phyloP scores from a whole-genome alignment of 2,113 vertebrate genomes.

The Poeciliopsis occidentalis region DNA sequence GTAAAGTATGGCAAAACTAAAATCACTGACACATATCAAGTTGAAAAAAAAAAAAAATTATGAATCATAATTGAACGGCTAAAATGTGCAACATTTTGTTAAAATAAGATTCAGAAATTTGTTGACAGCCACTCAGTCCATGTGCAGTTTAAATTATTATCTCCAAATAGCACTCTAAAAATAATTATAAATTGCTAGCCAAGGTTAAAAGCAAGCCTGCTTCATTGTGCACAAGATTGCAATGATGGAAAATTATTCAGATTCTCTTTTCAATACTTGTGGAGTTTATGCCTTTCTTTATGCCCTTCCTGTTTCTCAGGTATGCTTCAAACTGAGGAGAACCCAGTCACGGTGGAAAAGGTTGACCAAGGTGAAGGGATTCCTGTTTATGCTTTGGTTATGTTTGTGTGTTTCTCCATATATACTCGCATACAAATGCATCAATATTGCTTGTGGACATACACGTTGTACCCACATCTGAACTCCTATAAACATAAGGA shows the following conservation, averaged over 20 bases:
- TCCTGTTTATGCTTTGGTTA: constrained; percentile 18
- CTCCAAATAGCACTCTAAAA: no score
- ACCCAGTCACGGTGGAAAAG: constrained; percentile 79
- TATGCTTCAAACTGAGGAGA: constrained; percentile 82
- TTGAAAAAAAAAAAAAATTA: no score
- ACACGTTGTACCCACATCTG: neutral
- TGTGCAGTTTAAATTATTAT: no score
- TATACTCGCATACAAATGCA: neutral
- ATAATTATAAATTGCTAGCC: no score
- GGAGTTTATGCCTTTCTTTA: neutral
- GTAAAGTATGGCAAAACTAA: no score
- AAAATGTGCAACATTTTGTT: no score
- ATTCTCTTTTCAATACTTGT: no score
- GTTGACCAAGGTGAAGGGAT: constrained; percentile 84
- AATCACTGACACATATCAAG: no score
- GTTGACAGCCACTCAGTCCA: no score
- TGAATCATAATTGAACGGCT: no score
- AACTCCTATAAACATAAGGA: neutral
- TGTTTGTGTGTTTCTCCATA: neutral
- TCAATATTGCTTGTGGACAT: neutral
- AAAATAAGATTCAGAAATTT: no score
- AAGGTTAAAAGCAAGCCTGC: neutral
- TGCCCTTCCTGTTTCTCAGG: constrained; percentile 67
- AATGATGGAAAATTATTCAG: no score
- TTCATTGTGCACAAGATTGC: neutral